Conservation (phyloP, 2,888 invertebrate genomes). For the Sepioteuthis lessoniana region DNA sequence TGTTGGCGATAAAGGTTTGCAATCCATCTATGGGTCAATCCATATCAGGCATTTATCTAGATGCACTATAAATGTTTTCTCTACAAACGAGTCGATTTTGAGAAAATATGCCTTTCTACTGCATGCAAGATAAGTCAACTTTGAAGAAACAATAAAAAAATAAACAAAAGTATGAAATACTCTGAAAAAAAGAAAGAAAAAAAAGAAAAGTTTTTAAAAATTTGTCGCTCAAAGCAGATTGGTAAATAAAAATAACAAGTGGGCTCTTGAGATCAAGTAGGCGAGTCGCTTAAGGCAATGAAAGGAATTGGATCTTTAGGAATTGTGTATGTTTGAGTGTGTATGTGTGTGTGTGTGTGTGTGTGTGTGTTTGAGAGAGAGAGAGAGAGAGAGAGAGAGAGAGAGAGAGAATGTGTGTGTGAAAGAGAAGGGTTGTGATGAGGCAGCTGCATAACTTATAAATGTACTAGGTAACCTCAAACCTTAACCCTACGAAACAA, state of each 20-base stretch:
- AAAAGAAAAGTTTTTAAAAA: not conserved
- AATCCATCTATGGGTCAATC: too few relatives aligned
- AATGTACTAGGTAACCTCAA: not conserved
- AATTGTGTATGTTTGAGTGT: not conserved
- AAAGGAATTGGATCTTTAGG: not conserved
- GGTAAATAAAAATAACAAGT: conserved; percentile 10
- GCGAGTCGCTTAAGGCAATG: conserved; percentile 8
- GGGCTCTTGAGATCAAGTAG: not conserved
- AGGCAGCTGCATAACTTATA: conserved; percentile 16
- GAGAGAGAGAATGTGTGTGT: too few relatives aligned
- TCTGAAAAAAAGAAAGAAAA: not conserved
- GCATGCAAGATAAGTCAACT: too few relatives aligned
- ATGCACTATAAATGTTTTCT: too few relatives aligned
- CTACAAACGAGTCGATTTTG: too few relatives aligned
- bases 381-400: too few relatives aligned
- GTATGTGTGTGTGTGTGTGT: too few relatives aligned
- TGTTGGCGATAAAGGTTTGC: too few relatives aligned
- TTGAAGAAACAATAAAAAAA: not conserved
- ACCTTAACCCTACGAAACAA: not conserved
- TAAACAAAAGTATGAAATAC: not conserved
- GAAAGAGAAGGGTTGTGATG: not conserved
- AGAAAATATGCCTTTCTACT: too few relatives aligned
- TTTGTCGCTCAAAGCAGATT: conserved; percentile 4
- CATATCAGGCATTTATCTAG: too few relatives aligned
- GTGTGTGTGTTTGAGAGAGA: too few relatives aligned